These are phyloP conservation scores for Pica pica DNA, from an alignment of 2,113 vertebrate species.

Conservation along the genomic window DNA sequence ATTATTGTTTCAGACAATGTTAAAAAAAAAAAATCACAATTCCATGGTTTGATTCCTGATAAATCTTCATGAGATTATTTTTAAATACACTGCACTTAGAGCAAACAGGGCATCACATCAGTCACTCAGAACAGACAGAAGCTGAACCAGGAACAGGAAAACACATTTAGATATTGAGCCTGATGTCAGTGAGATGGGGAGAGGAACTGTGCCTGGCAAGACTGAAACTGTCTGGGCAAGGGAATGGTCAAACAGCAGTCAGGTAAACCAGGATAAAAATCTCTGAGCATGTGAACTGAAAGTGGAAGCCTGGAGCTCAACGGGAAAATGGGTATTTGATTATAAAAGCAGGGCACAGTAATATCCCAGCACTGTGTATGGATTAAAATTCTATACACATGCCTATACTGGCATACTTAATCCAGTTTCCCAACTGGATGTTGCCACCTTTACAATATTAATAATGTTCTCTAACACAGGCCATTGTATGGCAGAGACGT, in stretches of 20 bases:
- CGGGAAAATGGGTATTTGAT: not conserved
- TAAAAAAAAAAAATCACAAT: not conserved
- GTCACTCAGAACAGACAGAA: not conserved
- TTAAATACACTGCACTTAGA: not conserved
- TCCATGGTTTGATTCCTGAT: not conserved
- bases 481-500: rapidly evolving
- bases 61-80: not conserved
- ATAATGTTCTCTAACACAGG: not conserved
- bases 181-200: not conserved
- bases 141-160: not conserved
- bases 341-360: not conserved
- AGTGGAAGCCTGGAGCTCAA: not conserved
- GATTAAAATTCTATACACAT: not conserved
- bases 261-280: not conserved
- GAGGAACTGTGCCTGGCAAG: not conserved
- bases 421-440: not conserved
- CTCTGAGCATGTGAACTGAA: not conserved
- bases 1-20: not conserved
- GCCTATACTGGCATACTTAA: not conserved
- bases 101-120: not conserved
- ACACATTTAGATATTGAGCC: not conserved
- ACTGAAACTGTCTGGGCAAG: not conserved
- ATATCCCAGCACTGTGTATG: not conserved
- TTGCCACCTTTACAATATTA: not conserved
- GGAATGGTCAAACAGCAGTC: not conserved